Percentiles rank a stretch among this genome's conserved stretches.
Conservation (phyloP, 1,140 invertebrate genomes). For the Megalopta genalis region DNA sequence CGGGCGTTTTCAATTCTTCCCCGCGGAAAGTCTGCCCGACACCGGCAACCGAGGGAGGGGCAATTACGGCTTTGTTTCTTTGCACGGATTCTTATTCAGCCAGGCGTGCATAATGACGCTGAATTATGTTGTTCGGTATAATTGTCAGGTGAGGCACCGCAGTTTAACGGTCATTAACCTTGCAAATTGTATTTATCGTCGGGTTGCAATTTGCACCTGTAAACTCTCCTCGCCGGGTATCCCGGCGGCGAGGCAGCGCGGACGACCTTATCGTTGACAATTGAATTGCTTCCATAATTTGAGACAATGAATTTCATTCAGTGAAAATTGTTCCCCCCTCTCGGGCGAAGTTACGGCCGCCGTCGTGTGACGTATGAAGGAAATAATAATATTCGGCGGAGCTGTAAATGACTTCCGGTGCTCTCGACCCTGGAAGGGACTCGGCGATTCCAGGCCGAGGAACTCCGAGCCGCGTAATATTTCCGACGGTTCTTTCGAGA, state of each 20-base stretch:
- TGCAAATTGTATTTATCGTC: constrained; percentile 57
- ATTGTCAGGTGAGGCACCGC: constrained; percentile 53
- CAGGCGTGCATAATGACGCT: constrained; percentile 57
- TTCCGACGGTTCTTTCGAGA: no score
- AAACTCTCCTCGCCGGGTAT: constrained; percentile 9
- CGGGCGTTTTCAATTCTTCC: background rate
- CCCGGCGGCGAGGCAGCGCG: background rate
- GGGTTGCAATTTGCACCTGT: constrained; percentile 41
- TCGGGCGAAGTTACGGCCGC: background rate
- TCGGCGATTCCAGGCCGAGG: no score
- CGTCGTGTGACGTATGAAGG: background rate
- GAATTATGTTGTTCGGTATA: constrained; percentile 56
- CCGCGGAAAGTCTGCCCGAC: background rate
- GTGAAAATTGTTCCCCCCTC: background rate
- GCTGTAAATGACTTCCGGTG: background rate
- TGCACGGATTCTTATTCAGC: constrained; percentile 45
- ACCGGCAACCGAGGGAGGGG: background rate
- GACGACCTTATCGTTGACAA: constrained; percentile 26
- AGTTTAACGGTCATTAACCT: constrained; percentile 62
- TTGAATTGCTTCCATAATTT: constrained; percentile 24
- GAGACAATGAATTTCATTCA: constrained; percentile 11
- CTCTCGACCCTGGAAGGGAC: no score
- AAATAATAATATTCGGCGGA: background rate
- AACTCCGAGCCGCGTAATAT: no score
- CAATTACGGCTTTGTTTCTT: constrained; percentile 26